Evolutionary conservation across 1,140 invertebrate species (phyloP).

Genomic region (Melanaphis sacchari): DNA sequence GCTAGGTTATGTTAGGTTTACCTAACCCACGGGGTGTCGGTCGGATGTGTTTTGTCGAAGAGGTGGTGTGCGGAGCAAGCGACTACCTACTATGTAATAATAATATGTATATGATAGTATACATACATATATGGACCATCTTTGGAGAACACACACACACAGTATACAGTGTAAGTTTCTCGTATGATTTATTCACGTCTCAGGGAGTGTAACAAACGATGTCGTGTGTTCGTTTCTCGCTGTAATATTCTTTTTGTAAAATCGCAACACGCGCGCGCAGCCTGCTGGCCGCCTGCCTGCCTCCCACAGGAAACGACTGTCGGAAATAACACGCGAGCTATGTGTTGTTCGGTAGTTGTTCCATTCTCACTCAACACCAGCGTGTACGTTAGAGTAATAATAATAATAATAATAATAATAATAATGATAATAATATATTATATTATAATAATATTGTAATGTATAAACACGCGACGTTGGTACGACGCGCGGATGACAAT

Average conservation of each 20-base stretch:
- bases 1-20: too few species aligned
- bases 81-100: neutral
- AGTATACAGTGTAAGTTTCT: neutral
- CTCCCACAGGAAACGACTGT: neutral
- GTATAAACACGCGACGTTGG: neutral
- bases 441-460: neutral
- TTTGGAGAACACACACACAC: neutral
- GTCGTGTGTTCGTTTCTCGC: neutral
- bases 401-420: neutral
- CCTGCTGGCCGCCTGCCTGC: too few species aligned
- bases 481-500: neutral
- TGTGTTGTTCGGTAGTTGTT: neutral
- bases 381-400: neutral
- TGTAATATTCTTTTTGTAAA: neutral
- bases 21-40: too few species aligned
- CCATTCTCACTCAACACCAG: too few species aligned
- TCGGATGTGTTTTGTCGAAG: neutral
- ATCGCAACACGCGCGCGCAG: neutral
- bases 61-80: neutral
- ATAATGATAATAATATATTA: neutral
- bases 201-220: conserved; percentile 26
- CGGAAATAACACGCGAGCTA: conserved; percentile 25
- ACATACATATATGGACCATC: neutral
- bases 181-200: conserved; percentile 47
- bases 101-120: neutral